Base-by-base conservation (phyloP, 2,113 vertebrate species). In the Hoplias malabaricus region DNA sequence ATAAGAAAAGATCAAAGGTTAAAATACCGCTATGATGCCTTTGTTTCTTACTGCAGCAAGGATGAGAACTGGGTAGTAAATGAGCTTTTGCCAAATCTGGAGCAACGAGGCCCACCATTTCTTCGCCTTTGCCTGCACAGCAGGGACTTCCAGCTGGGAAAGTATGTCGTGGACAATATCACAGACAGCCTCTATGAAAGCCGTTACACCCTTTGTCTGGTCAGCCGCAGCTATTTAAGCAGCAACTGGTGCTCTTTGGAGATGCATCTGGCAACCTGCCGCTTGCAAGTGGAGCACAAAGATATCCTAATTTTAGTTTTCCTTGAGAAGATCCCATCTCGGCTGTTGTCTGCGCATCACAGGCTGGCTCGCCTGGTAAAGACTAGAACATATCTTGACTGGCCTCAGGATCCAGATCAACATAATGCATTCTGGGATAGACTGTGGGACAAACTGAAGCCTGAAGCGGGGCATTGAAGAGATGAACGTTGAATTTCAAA, bases 51-150 rank as follows among this genome's bases (percentile, higher is more conserved):
- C 82, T 90, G 87, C 16, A 84, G 88, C 0, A 54, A 73, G 1
- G 90, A 92, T 14, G 90, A 93, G 31, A 53, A 0, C 0, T 93
- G 91, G 92, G 91, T 93, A 0, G 43, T 91, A 54, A 33, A 86
- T 19, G 76, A 89, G 12, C 75, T 93, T 81, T 83, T 85, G 46
- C 86, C 82, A 0, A 82, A 83, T 5, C 75, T 92, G 25, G 91
- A 93, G 40, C 62, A 62, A 0, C 0, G 77, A n/a, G 62, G 70
- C 0, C 61, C 54, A 0, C 57, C 80, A 0, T 75, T 57, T 1
- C 83, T 91, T 61, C 82, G 84, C 1, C 90, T 94, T 8, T 94
- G 92, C 71, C 83, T 94, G 7, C 91, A 94, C 54, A 90, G 92
- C 53, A 75, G 87, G 2, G 91, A 93, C 61, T 94, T 94, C 50